Conservation (phyloP, 2,888 invertebrate genomes). For the Metopia argyrocephala region DNA sequence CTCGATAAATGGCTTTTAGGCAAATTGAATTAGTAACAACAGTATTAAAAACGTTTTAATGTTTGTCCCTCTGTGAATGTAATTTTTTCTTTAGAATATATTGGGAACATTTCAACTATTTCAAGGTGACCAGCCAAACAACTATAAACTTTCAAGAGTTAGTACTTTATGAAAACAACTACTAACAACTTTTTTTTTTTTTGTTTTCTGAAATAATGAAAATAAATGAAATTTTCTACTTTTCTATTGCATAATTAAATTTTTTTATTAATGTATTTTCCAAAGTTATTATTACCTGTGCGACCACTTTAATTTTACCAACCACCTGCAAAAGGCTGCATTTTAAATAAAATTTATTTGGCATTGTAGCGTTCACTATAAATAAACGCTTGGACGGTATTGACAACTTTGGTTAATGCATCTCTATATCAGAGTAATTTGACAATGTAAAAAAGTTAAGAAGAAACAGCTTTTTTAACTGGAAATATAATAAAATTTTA, state of each 20-base stretch:
- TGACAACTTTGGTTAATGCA: slow-evolving; percentile 62
- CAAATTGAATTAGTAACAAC: slow-evolving; percentile 64
- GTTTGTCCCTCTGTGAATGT: slow-evolving; percentile 44
- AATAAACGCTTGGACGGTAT: slow-evolving; percentile 28
- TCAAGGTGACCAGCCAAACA: no score
- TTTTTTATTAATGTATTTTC: no score
- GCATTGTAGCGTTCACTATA: slow-evolving; percentile 39
- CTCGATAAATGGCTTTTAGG: slow-evolving; percentile 64
- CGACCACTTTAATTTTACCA: slow-evolving; percentile 21
- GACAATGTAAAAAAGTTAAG: slow-evolving; percentile 24
- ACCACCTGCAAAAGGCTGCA: slow-evolving; percentile 34
- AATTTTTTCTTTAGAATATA: slow-evolving; percentile 8
- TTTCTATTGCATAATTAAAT: no score
- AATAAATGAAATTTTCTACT: no score
- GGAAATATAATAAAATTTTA: slow-evolving; percentile 6
- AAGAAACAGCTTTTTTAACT: slow-evolving; percentile 19
- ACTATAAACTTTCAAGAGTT: no score
- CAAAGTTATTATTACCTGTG: no score
- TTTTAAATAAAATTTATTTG: slow-evolving; percentile 51
- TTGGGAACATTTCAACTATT: no score
- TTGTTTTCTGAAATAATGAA: no score
- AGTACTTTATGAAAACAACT: no score
- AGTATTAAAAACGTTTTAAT: slow-evolving; percentile 61
- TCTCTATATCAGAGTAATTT: slow-evolving; percentile 34
- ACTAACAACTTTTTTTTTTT: no score